Conservation (phyloP, 2,888 invertebrate species). For the Sipunculus nudus region DNA sequence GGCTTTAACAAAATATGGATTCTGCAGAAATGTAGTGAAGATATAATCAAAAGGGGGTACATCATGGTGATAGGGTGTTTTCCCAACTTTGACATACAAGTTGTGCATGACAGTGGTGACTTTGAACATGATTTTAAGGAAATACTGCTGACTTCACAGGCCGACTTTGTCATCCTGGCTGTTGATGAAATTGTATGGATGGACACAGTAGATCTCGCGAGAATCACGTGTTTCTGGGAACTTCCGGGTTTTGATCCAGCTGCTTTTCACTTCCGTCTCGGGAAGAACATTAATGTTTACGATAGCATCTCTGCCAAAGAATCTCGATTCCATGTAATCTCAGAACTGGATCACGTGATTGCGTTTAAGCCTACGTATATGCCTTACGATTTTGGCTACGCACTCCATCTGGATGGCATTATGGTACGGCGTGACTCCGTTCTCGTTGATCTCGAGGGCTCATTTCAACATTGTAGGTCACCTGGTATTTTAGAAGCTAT, state of each 20-base stretch:
- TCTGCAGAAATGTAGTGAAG: conserved; percentile 11
- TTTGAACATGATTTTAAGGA: not conserved
- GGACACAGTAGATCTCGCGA: conserved; percentile 4
- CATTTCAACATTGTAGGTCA: not conserved
- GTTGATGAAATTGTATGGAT: conserved; percentile 31
- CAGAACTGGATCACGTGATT: not conserved
- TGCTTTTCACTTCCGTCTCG: conserved; percentile 21
- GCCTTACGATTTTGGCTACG: conserved; percentile 20
- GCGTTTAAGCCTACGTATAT: conserved; percentile 13
- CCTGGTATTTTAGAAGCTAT: conserved; percentile 10
- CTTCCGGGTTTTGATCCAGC: not conserved
- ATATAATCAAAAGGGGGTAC: conserved; percentile 10
- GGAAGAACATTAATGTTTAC: conserved; percentile 8
- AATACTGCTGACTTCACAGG: not conserved
- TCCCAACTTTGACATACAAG: not conserved
- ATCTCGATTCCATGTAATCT: conserved; percentile 6
- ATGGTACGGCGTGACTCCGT: conserved; percentile 3
- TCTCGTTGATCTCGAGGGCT: conserved; percentile 4
- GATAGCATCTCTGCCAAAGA: not conserved
- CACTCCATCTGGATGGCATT: conserved; percentile 18
- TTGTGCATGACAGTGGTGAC: not conserved
- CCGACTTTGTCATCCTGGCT: conserved; percentile 7
- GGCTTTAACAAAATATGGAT: conserved; percentile 19
- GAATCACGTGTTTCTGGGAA: conserved; percentile 4
- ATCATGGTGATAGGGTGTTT: conserved; percentile 3